Conservation (phyloP, 2,113 vertebrate genomes). For the Carettochelys insculpta region DNA sequence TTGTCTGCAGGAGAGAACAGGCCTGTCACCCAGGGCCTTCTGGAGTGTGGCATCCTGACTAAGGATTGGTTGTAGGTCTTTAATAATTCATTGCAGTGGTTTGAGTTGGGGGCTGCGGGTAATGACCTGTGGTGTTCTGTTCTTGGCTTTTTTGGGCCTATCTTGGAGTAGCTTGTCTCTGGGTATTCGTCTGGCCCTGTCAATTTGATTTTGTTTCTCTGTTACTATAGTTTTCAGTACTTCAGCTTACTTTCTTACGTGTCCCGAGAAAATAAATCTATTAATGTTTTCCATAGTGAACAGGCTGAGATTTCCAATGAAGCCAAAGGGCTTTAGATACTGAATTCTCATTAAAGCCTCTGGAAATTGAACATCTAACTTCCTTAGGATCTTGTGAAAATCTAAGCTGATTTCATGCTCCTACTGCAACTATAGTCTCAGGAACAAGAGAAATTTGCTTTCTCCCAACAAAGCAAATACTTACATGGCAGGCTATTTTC, state of each 20-base stretch:
- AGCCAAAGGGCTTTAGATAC: neutral
- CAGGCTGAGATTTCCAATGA: neutral
- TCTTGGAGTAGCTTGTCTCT: too few relatives aligned
- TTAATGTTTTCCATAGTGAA: neutral
- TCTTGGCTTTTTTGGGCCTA: too few relatives aligned
- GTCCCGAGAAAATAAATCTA: neutral
- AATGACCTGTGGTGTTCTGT: too few relatives aligned
- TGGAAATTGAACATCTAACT: neutral
- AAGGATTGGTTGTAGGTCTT: too few relatives aligned
- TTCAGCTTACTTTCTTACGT: neutral
- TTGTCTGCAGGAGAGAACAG: too few relatives aligned
- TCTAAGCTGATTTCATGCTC: neutral
- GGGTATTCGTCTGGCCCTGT: too few relatives aligned
- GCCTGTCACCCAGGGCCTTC: too few relatives aligned
- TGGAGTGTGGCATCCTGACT: too few relatives aligned
- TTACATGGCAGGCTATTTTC: neutral
- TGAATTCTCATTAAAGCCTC: accelerated
- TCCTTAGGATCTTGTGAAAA: neutral
- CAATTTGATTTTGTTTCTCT: too few relatives aligned
- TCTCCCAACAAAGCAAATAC: neutral
- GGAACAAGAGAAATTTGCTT: conserved; percentile 2
- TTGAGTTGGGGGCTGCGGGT: too few relatives aligned
- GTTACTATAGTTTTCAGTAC: conserved; percentile 4
- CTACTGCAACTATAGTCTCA: neutral
- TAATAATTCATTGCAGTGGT: too few relatives aligned